phyloP scores from a whole-genome alignment of 2,888 invertebrate genomes.

The Drosophila yooni region DNA sequence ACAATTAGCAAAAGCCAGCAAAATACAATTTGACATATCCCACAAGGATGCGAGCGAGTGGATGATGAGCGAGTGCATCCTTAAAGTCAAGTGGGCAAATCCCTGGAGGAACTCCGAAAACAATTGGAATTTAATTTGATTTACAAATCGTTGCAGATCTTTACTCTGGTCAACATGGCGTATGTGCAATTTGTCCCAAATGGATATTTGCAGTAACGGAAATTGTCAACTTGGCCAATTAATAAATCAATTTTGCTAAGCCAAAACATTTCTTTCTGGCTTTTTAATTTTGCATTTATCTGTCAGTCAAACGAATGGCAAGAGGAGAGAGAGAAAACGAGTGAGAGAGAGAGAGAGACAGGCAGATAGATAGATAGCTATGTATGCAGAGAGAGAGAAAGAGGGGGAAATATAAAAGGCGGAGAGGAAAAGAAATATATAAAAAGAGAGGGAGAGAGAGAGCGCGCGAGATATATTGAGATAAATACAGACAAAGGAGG shows the following conservation, averaged over 20 bases:
- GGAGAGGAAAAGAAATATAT: neutral
- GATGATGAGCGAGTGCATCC: constrained; percentile 14
- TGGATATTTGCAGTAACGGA: constrained; percentile 7
- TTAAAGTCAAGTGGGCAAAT: constrained; percentile 38
- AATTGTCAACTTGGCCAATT: constrained; percentile 72
- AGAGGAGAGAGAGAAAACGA: neutral
- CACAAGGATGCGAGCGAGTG: constrained; percentile 14
- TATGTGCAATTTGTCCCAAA: constrained; percentile 35
- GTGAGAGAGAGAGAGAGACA: neutral
- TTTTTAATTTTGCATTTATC: constrained; percentile 63
- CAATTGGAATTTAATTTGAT: constrained; percentile 75
- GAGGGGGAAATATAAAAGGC: too few species aligned
- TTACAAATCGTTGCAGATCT: constrained; percentile 10
- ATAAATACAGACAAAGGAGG: neutral
- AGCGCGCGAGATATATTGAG: neutral
- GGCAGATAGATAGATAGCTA: neutral
- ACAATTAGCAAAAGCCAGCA: constrained; percentile 66
- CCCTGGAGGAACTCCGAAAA: constrained; percentile 63
- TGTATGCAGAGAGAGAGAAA: too few species aligned
- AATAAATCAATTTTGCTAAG: constrained; percentile 72
- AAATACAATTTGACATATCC: constrained; percentile 53
- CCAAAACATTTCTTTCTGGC: constrained; percentile 37
- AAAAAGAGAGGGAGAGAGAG: neutral
- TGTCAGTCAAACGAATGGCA: constrained; percentile 39
- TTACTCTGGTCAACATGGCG: constrained; percentile 13